Percentiles rank a stretch among this genome's conserved stretches.
Evolutionary conservation across 2,797 vertebrate genomes (phyloP).

Genomic region (Pogonophryne albipinna): DNA sequence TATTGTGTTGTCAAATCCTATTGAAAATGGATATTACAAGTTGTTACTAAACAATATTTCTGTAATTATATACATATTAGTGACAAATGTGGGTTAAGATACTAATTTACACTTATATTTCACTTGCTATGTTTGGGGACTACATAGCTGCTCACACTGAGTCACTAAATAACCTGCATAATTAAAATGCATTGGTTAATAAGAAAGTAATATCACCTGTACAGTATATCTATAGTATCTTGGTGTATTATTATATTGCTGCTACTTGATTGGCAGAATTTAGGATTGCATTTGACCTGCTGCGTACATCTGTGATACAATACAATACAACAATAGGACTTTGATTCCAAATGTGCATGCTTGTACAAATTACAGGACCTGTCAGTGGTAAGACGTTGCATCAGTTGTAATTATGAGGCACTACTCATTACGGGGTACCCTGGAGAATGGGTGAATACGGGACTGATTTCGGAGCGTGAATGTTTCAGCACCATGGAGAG

Average conservation of each 20-base stretch:
- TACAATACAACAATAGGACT: too few species aligned
- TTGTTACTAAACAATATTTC: not conserved
- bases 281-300: not conserved
- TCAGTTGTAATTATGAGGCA: constrained; percentile 32
- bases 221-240: not conserved
- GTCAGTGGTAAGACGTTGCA: constrained; percentile 14
- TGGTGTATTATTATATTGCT: not conserved
- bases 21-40: not conserved
- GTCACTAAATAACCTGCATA: not conserved
- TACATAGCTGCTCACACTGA: not conserved
- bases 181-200: not conserved
- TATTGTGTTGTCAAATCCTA: not conserved
- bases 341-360: constrained; percentile 1
- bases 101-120: not conserved
- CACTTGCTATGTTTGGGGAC: not conserved
- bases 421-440: constrained; percentile 14
- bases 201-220: not conserved
- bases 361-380: constrained; percentile 8
- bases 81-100: not conserved
- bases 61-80: not conserved
- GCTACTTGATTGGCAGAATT: constrained; percentile 1
- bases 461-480: constrained; percentile 29
- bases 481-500: constrained; percentile 60
- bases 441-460: constrained; percentile 23
- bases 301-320: too few species aligned